Evolutionary conservation across 2,797 vertebrate species (phyloP).

Genomic region (Syngnathus rostellatus): DNA sequence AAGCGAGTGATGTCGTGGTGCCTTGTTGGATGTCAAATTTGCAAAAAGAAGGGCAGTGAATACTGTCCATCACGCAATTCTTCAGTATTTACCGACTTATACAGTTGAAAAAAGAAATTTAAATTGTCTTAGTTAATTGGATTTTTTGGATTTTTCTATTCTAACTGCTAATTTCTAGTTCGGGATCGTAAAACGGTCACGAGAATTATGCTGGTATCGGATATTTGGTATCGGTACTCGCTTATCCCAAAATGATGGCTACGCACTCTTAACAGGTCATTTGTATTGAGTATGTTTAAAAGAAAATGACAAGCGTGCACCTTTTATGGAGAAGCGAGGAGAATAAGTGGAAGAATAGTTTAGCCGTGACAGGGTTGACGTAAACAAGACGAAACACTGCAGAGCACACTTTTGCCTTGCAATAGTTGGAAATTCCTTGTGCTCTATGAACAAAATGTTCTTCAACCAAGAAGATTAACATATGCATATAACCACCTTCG

Average conservation of each 20-base stretch:
- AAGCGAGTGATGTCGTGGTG: constrained; percentile 29
- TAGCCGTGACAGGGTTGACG: constrained; percentile 9
- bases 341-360: constrained; percentile 5
- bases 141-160: too few species aligned
- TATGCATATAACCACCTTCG: constrained; percentile 22
- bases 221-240: too few species aligned
- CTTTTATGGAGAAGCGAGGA: constrained; percentile 49
- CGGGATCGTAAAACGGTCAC: too few species aligned
- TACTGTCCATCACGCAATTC: too few species aligned
- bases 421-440: background rate
- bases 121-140: too few species aligned
- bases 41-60: too few species aligned
- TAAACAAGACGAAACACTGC: constrained; percentile 6
- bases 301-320: constrained; percentile 43
- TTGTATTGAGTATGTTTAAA: constrained; percentile 56
- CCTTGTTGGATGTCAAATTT: constrained; percentile 51
- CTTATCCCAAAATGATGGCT: too few species aligned
- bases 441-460: background rate
- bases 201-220: too few species aligned
- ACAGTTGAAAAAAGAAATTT: too few species aligned
- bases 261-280: constrained; percentile 7
- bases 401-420: background rate
- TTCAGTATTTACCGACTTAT: too few species aligned
- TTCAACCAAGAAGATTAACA: background rate
- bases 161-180: too few species aligned